These are phyloP conservation scores for Trematomus bernacchii DNA, from an alignment of 2,797 vertebrate species.

Conservation along the genomic window DNA sequence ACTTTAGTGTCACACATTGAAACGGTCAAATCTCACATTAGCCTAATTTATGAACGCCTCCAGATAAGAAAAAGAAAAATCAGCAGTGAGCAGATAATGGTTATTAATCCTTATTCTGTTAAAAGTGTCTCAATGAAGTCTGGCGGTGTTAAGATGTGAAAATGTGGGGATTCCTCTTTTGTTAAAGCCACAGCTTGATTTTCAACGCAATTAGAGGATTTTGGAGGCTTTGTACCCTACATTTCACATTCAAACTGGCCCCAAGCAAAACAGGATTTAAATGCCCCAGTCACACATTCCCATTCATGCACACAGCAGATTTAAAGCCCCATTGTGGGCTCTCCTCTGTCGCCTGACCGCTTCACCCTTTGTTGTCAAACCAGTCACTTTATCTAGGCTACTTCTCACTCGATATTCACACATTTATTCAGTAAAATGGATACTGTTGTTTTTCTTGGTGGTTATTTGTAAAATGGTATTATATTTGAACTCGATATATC, in stretches of 20 bases:
- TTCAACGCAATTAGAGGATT: constrained; percentile 41
- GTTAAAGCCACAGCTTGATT: constrained; percentile 43
- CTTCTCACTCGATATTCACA: neutral
- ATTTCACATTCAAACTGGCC: constrained; percentile 64
- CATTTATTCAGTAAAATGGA: fast-evolving
- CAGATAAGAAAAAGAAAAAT: neutral
- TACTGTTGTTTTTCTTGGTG: neutral
- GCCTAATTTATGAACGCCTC: neutral
- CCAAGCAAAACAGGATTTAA: constrained; percentile 68
- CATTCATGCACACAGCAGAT: constrained; percentile 69
- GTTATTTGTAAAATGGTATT: fast-evolving
- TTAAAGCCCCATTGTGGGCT: constrained; percentile 83
- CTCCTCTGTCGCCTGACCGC: constrained; percentile 64
- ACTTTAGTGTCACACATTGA: constrained; percentile 11
- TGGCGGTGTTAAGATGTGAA: neutral
- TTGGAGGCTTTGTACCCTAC: constrained; percentile 21
- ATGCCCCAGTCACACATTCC: constrained; percentile 67
- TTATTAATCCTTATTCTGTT: neutral
- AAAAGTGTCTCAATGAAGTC: constrained; percentile 22
- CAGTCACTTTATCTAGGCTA: constrained; percentile 32
- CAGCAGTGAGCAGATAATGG: neutral
- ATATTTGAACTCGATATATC: neutral
- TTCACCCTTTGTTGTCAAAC: constrained; percentile 83
- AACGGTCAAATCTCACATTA: neutral
- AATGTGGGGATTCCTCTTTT: constrained; percentile 31